phyloP scores from a whole-genome alignment of 2,888 invertebrate species.

The Ectemnius continuus region DNA sequence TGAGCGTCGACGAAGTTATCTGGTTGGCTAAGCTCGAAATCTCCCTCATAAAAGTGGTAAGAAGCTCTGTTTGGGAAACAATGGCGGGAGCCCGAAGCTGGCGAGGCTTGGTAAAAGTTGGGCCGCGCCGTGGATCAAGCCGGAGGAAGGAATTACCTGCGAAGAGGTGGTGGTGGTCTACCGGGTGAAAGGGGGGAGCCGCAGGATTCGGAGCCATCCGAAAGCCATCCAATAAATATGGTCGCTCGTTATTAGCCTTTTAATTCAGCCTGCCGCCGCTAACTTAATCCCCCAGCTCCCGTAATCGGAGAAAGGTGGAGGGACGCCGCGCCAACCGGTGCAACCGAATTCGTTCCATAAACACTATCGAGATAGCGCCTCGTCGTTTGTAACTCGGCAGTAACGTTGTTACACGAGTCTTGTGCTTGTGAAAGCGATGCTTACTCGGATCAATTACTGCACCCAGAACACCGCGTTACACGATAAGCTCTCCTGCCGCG shows the following conservation, averaged over 20 bases:
- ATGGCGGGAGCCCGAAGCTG: constrained; percentile 56
- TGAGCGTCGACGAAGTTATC: constrained; percentile 67
- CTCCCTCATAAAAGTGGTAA: constrained; percentile 74
- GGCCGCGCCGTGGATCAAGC: constrained; percentile 29
- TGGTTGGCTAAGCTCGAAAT: constrained; percentile 71
- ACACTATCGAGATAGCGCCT: constrained; percentile 72
- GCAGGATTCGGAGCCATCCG: constrained; percentile 33
- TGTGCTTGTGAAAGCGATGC: constrained; percentile 13
- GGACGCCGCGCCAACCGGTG: constrained; percentile 25
- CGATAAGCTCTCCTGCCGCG: constrained; percentile 39
- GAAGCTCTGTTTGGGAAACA: constrained; percentile 72
- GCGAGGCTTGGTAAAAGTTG: constrained; percentile 54
- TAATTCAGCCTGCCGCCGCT: constrained; percentile 71
- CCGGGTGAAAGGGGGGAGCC: neutral
- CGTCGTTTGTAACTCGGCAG: constrained; percentile 57
- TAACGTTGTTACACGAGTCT: constrained; percentile 54
- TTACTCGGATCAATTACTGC: constrained; percentile 51
- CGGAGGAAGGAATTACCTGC: constrained; percentile 11
- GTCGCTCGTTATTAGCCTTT: constrained; percentile 76
- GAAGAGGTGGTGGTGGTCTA: neutral
- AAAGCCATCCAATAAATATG: constrained; percentile 76
- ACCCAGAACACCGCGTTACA: constrained; percentile 1
- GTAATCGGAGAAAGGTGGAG: constrained; percentile 71
- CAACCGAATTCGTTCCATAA: constrained; percentile 67
- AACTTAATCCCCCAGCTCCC: constrained; percentile 69